These are phyloP conservation scores for Ypsolopha sequella DNA, from an alignment of 2,888 invertebrate species.

Conservation along the genomic window DNA sequence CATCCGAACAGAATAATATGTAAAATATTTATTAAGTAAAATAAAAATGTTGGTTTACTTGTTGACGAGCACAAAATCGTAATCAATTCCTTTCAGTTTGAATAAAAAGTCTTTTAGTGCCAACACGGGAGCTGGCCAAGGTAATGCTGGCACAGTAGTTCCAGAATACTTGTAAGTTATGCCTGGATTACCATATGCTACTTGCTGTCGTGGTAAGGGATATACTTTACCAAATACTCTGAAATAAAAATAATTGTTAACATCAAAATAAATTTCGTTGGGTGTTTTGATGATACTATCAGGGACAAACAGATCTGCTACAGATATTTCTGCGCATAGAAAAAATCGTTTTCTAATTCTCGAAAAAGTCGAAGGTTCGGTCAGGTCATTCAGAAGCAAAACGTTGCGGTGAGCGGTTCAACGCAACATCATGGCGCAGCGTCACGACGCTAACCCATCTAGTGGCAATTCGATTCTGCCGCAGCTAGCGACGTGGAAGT, in stretches of 20 bases:
- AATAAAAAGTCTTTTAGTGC: slow-evolving; percentile 62
- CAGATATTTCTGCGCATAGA: too few relatives aligned
- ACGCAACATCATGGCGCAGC: too few relatives aligned
- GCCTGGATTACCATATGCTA: slow-evolving; percentile 75
- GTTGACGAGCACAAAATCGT: slow-evolving; percentile 77
- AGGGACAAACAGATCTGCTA: too few relatives aligned
- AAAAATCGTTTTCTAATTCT: too few relatives aligned
- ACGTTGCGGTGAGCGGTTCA: too few relatives aligned
- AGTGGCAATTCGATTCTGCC: too few relatives aligned
- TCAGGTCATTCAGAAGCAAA: too few relatives aligned
- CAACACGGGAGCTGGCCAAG: slow-evolving; percentile 70
- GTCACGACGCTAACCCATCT: too few relatives aligned
- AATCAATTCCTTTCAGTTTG: slow-evolving; percentile 62
- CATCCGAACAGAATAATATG: too few relatives aligned
- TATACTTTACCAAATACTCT: slow-evolving; percentile 77
- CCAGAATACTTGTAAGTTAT: slow-evolving; percentile 77
- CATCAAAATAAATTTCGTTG: not conserved
- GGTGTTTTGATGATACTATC: too few relatives aligned
- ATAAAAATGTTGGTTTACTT: slow-evolving; percentile 51
- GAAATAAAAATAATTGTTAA: slow-evolving; percentile 11
- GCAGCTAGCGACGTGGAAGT: too few relatives aligned
- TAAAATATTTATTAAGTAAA: not conserved
- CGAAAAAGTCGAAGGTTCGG: too few relatives aligned
- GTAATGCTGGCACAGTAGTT: slow-evolving; percentile 71
- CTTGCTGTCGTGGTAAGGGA: slow-evolving; percentile 77